Percentiles rank a stretch among this genome's conserved stretches.
Conservation (phyloP, 2,797 vertebrate species). For the Sorex maritimensis region DNA sequence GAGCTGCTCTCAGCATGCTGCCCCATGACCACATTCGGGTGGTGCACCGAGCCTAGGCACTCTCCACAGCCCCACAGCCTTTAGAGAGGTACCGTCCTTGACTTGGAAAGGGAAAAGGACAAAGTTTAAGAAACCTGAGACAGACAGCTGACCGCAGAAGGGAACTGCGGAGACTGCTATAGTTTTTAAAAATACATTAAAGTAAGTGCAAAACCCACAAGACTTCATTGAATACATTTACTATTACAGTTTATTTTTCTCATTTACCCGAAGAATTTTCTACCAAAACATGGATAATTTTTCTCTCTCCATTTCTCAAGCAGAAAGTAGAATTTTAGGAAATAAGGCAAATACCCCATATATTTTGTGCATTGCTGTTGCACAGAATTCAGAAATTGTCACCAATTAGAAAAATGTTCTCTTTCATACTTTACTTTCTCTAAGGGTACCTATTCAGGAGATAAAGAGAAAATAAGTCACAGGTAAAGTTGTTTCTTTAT, state of each 20-base stretch:
- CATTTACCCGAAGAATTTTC: neutral
- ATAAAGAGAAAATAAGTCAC: constrained; percentile 35
- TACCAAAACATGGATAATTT: constrained; percentile 2
- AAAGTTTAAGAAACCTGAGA: constrained; percentile 14
- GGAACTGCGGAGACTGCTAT: neutral
- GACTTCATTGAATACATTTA: neutral
- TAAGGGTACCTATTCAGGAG: neutral
- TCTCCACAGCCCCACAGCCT: too few relatives aligned
- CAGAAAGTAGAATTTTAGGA: constrained; percentile 60
- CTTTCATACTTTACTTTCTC: neutral
- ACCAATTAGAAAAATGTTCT: neutral
- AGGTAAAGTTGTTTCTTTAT: constrained; percentile 15
- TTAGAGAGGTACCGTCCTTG: too few relatives aligned
- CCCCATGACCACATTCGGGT: too few relatives aligned
- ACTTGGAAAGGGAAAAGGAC: neutral
- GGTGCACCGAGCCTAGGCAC: too few relatives aligned
- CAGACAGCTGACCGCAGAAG: neutral
- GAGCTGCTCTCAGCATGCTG: neutral
- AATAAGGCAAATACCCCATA: neutral
- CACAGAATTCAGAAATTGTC: constrained; percentile 12
- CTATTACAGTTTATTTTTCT: constrained; percentile 33
- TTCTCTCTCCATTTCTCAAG: constrained; percentile 40
- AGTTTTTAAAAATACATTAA: constrained; percentile 22
- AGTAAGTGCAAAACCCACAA: constrained; percentile 2
- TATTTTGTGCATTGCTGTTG: neutral